Evolutionary conservation across 2,797 vertebrate genomes (phyloP), one percentile per base, ranked within the genome.

Genomic region (Oreonectes daqikongensis): DNA sequence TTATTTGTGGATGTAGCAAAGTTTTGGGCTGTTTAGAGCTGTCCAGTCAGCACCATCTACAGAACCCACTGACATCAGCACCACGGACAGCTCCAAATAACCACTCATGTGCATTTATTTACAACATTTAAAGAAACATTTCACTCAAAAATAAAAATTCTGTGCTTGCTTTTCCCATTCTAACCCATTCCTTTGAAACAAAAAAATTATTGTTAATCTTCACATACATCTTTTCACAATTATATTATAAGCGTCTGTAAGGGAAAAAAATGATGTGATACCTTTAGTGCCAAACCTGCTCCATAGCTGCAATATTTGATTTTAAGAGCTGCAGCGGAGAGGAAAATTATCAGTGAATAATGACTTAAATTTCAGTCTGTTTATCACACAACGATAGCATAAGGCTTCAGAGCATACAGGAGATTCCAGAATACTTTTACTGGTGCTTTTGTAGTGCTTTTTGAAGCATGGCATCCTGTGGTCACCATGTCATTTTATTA

Each of bases 21-120:
- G 22, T 64, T 60, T 77, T 40, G 11, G 32, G 46, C 46, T 42
- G 60, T 64, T 59, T 22, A 14, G 67, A 77, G 44, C 66, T 77
- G 67, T 77, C 75, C 67, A 64, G 75, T 77, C 67, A 77, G 57
- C 75, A 77, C 66, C 75, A 64, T 77, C 67, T 42, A 42, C 17
- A 0, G 32, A 60, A 50, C 53, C 5, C 24, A 63, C 75, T 77
- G 67, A 63, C 57, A 53, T 77, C 75, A 77, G 75, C 67, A 77
- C 75, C 75, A 77, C 14, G 52, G 57, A 64, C 75, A 70, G 67
- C 59, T 77, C 67, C 46, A 52, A 40, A 76, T n/a, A 67, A 38
- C 1, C 15, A 50, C n/a, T 14, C 17, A 12, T 53, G 24, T 7
- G 26, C 14, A 17, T 17, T 57, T 53, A 20, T 48, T 50, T 26